phyloP scores from a whole-genome alignment of 2,113 vertebrate species.

The Tor tambroides region DNA sequence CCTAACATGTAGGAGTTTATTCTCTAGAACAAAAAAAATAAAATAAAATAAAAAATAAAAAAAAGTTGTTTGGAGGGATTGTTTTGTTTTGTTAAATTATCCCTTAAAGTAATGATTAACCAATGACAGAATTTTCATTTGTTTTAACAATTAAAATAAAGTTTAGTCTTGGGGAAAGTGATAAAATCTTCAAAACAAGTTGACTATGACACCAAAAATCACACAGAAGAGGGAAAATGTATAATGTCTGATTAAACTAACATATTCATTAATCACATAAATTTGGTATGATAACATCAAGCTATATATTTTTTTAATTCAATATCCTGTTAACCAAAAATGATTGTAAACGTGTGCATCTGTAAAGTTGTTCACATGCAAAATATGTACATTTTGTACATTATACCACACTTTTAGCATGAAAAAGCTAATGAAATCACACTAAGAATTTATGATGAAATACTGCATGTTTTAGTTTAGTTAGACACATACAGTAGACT shows the following conservation, averaged over 20 bases:
- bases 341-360: neutral
- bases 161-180: neutral
- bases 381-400: neutral
- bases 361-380: neutral
- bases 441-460: neutral
- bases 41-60: no score
- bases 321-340: neutral
- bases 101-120: neutral
- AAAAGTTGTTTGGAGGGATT: neutral
- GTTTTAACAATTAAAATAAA: neutral
- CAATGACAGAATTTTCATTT: neutral
- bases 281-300: neutral
- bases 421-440: neutral
- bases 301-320: neutral
- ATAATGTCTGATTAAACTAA: neutral
- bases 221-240: neutral
- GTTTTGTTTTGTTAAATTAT: neutral
- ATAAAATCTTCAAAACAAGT: neutral
- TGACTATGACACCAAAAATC: neutral
- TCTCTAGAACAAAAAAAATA: no score
- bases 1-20: neutral
- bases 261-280: neutral
- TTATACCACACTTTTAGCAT: neutral
- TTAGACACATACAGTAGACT: no score
- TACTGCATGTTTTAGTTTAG: no score